Percentiles rank a stretch among this genome's conserved stretches.
phyloP scores from a whole-genome alignment of 2,797 vertebrate genomes.

The Mormyrus proboscirostris region DNA sequence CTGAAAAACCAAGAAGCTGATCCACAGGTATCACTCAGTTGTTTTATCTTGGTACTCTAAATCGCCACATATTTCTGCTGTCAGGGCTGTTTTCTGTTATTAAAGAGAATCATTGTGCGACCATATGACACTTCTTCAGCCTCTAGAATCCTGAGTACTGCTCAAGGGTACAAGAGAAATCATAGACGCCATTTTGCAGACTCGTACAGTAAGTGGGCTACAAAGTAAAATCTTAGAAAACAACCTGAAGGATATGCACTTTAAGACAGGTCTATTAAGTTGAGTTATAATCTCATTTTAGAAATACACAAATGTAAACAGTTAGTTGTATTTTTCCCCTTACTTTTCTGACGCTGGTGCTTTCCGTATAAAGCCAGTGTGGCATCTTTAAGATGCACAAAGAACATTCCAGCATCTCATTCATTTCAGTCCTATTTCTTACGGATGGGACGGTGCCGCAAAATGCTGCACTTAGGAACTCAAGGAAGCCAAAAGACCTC shows the following conservation, averaged over 20 bases:
- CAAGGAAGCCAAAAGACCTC: not conserved
- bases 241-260: not conserved
- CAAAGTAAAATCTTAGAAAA: not conserved
- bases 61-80: not conserved
- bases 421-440: not conserved
- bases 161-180: not conserved
- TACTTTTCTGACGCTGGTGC: not conserved
- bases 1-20: not conserved
- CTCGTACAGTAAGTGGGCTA: not conserved
- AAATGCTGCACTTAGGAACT: not conserved
- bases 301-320: not conserved
- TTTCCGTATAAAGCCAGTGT: not conserved
- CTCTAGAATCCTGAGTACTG: not conserved
- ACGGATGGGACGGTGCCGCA: not conserved
- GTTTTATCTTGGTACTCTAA: not conserved
- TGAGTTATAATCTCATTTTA: not conserved
- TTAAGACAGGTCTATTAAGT: not conserved
- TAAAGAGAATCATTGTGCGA: not conserved
- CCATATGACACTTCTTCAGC: not conserved
- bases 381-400: not conserved
- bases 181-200: not conserved
- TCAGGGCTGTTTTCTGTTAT: not conserved
- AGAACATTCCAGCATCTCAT: not conserved
- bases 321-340: not conserved
- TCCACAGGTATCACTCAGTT: not conserved